Base-by-base conservation (phyloP, 2,797 vertebrate species). In the Chrosomus eos region DNA sequence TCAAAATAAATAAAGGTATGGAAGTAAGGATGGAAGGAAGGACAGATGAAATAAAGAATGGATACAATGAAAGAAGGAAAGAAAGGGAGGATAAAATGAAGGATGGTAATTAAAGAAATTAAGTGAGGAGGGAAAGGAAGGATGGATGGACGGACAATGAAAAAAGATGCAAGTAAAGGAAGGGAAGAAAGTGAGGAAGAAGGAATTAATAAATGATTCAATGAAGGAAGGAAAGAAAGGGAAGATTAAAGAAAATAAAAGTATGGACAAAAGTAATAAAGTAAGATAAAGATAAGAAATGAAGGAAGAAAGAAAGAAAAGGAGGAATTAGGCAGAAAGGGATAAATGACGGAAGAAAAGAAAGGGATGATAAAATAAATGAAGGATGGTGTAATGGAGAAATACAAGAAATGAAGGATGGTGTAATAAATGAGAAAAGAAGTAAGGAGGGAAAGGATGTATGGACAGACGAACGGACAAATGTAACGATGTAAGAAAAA, bases 61-160 rank as follows among this genome's bases (percentile, higher is more conserved):
- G 2, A 71, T 26, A 0, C 26, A 26, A 28, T 26, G n/a, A 45
- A 45, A 18, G n/a, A 14, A 23, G 6, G 36, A 4, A 71, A 26
- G 3, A 45, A 72, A 26, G 13, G 7, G 38, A 8, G 40, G 7
- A 4, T 1, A 28, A 43, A 72, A 31, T 79, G 66, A 82, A 64
- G 64, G 9, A 80, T n/a, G 48, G 38, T 23, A 36, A 40, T 31
- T 28, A 58, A 64, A 48, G 0, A 36, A 28, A 16, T 48, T 19
- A 53, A 51, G 48, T 18, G 18, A 51, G 48, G 6, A 51, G 48
- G 48, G 73, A 87, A 76, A 84, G 19, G 76, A 80, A 62, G 36
- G 80, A 84, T 62, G 11, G 45, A 68, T 5, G 26, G n/a, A n/a
- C n/a, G n/a, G 13, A 45, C 31, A 45, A 14, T 3, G 13, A 45